These are phyloP conservation scores for Piprites chloris DNA, from an alignment of 2,113 vertebrate genomes.

Conservation along the genomic window DNA sequence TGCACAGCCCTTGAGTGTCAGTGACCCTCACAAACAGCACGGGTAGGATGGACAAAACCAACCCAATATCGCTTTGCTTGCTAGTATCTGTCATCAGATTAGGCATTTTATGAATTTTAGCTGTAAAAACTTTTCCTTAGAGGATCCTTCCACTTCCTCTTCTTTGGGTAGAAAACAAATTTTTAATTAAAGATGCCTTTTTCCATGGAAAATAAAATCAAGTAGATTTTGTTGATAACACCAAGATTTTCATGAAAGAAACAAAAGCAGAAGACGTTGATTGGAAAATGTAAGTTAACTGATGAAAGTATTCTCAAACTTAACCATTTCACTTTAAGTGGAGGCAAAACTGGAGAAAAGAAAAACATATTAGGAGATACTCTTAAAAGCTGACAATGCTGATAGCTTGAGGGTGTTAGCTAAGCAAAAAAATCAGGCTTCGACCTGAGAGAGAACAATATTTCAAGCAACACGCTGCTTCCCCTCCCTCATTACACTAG, in stretches of 20 bases:
- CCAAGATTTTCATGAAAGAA: not conserved
- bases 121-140: not conserved
- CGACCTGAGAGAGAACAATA: not conserved
- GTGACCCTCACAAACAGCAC: not conserved
- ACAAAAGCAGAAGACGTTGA: not conserved
- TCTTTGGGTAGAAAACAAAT: not conserved
- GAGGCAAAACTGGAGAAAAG: not conserved
- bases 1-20: not conserved
- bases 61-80: not conserved
- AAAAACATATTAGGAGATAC: not conserved
- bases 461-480: not conserved
- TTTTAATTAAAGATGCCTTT: not conserved
- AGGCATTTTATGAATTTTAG: not conserved
- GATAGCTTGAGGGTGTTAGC: not conserved
- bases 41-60: not conserved
- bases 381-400: not conserved
- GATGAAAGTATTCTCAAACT: not conserved
- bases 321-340: not conserved
- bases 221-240: not conserved
- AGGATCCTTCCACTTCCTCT: not conserved
- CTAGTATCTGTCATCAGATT: not conserved
- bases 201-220: not conserved
- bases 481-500: rapidly evolving
- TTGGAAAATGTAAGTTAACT: not conserved
- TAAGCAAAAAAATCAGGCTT: not conserved